Evolutionary conservation across 2,797 vertebrate genomes (phyloP), one percentile per base, ranked within the genome.

Genomic region (Platalea minor): DNA sequence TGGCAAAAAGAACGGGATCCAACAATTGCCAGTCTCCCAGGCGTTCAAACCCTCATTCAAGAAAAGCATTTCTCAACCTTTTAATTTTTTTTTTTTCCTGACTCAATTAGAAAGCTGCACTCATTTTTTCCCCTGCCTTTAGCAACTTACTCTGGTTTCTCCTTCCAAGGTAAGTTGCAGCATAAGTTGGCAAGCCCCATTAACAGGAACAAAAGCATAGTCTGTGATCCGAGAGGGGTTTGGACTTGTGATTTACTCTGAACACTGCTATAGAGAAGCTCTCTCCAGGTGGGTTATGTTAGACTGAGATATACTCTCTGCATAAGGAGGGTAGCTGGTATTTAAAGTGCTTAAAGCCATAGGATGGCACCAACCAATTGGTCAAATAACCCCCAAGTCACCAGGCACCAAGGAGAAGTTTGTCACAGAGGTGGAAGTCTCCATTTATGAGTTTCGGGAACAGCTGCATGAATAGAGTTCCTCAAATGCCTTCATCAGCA

Each of bases 91-190:
- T 92, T 87, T 87, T 65, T 88, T 43, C 70, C 81, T 56, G 26
- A 89, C 48, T 90, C 65, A 70, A 64, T 84, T 60, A 69, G 78
- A 95, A 94, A 91, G 39, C 60, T 65, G 50, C 48, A 35, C 19
- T 95, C 35, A 69, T 85, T 87, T 95, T 88, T 95, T 57, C 90
- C 92, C 73, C 73, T 46, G 69, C 50, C 46, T 95, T 95, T 7
- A 43, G 67, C 70, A 87, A 84, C 64, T 91, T 60, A 13, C 6
- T 43, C 50, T 72, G 43, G 48, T 85, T 91, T 84, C 84, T 79
- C 72, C 70, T 96, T 88, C 87, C 93, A 96, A 93, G 63, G 46
- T 84, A 87, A 95, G 64, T 88, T 92, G 73, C 89, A 69, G 35
- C 31, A 53, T 23, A 96, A 94, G 43, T 57, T 91, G 77, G 74